phyloP scores from a whole-genome alignment of 1,140 invertebrate species.

The Drosophila quadrilineata region DNA sequence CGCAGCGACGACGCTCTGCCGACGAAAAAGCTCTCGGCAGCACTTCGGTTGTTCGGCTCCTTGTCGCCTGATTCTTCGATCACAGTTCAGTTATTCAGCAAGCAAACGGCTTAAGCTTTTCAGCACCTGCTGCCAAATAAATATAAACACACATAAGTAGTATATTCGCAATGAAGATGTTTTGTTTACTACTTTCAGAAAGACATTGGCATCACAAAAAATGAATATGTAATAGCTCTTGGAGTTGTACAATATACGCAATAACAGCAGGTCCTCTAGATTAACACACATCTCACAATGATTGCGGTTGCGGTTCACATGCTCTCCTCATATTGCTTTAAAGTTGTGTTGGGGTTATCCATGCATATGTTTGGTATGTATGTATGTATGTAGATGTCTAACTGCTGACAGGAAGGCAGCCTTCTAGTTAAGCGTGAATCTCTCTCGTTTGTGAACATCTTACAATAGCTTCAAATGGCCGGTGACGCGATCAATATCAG shows the following conservation, averaged over 20 bases:
- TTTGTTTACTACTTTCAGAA: too few relatives aligned
- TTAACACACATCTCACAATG: constrained; percentile 57
- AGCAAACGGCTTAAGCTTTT: too few relatives aligned
- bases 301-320: constrained; percentile 15
- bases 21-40: too few relatives aligned
- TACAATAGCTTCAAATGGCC: constrained; percentile 93
- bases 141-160: too few relatives aligned
- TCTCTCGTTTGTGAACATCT: constrained; percentile 39
- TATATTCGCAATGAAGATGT: too few relatives aligned
- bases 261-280: constrained; percentile 45
- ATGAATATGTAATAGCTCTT: constrained; percentile 61
- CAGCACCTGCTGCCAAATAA: too few relatives aligned
- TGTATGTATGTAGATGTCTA: neutral
- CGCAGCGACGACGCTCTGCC: too few relatives aligned
- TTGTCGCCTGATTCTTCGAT: too few relatives aligned
- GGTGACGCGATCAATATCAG: constrained; percentile 90
- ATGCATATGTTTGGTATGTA: too few relatives aligned
- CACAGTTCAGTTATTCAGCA: too few relatives aligned
- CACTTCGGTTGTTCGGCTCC: too few relatives aligned
- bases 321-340: constrained; percentile 56
- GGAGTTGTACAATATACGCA: constrained; percentile 52
- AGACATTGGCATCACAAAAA: constrained; percentile 28
- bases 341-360: constrained; percentile 35
- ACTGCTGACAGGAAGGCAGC: neutral
- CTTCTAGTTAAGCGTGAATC: constrained; percentile 25